Evolutionary conservation across 2,797 vertebrate genomes (phyloP), one percentile per base, ranked within the genome.

Genomic region (Oryzias sinensis): DNA sequence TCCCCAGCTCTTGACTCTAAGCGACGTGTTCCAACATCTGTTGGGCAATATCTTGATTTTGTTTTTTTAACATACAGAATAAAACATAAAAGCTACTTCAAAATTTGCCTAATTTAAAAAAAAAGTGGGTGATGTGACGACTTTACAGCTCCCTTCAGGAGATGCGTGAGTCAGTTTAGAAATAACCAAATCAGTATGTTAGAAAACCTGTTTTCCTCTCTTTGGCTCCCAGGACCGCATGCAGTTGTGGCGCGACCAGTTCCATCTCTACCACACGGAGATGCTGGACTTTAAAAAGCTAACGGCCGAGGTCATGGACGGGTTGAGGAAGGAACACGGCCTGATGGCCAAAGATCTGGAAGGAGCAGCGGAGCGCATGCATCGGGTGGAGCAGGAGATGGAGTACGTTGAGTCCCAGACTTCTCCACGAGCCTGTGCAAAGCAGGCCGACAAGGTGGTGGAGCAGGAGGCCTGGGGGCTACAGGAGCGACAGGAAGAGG

Each of bases 271-370:
- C 62, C 93, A 91, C 56, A 84, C 90, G 0, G 96, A 98, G 81
- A 87, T 96, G 69, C 87, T 91, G 55, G 94, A 97, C 65, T 96
- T 99, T 83, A 94, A 93, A 78, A 96, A 95, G 89, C 93, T 94
- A 55, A 92, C 95, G 3, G 70, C 91, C 14, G 92, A 92, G 7
- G 84, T 94, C 68, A 70, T 95, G 54, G 91, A 94, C 24, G 87
- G 90, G 2, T 87, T 95, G 0, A 92, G 87, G 76, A 94, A 92
- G 66, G 93, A 96, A 37, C 90, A 95, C 24, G 79, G 87, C 50
- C 53, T 62, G 0, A 87, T 98, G 60, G 79, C 86, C 48, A 79
- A 85, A 0, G 94, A 97, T 76, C 85, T 95, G 0, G 93, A 94
- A 61, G 89, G 75, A 1, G 81, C 93, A 0, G 89, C 87, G 0